Conservation (phyloP, 1,140 invertebrate genomes). For the Berghia stephanieae region DNA sequence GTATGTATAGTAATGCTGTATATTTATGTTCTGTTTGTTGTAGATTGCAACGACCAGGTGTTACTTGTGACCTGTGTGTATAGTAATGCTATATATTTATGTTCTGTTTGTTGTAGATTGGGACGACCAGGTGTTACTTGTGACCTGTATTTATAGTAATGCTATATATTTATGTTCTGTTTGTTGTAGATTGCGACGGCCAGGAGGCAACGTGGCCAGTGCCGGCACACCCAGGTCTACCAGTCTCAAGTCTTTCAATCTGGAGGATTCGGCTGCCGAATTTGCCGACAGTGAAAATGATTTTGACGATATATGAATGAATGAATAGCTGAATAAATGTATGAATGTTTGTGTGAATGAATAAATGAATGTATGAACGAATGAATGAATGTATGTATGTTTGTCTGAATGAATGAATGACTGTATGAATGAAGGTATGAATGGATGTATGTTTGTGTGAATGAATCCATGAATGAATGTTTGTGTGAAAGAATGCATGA, state of each 20-base stretch:
- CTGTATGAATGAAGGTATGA: slow-evolving; percentile 9
- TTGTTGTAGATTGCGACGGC: slow-evolving; percentile 42
- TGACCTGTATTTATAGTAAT: no score
- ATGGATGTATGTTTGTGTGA: slow-evolving; percentile 11
- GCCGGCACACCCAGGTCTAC: slow-evolving; percentile 30
- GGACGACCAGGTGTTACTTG: slow-evolving; percentile 19
- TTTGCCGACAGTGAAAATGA: slow-evolving; percentile 47
- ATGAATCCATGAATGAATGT: neutral
- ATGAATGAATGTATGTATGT: neutral
- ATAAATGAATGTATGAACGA: neutral
- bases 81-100: no score
- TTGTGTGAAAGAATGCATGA: neutral
- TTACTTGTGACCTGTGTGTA: no score
- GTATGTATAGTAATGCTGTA: neutral
- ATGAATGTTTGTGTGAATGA: neutral
- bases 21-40: neutral
- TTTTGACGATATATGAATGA: slow-evolving; percentile 36
- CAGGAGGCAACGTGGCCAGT: slow-evolving; percentile 26
- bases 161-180: neutral
- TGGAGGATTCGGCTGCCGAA: slow-evolving; percentile 45
- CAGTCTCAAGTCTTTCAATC: slow-evolving; percentile 42
- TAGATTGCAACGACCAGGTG: neutral
- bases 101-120: slow-evolving; percentile 31
- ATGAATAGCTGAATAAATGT: slow-evolving; percentile 15
- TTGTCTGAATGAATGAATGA: slow-evolving; percentile 14